phyloP scores from a whole-genome alignment of 2,888 invertebrate species.

The Allygus modestus region DNA sequence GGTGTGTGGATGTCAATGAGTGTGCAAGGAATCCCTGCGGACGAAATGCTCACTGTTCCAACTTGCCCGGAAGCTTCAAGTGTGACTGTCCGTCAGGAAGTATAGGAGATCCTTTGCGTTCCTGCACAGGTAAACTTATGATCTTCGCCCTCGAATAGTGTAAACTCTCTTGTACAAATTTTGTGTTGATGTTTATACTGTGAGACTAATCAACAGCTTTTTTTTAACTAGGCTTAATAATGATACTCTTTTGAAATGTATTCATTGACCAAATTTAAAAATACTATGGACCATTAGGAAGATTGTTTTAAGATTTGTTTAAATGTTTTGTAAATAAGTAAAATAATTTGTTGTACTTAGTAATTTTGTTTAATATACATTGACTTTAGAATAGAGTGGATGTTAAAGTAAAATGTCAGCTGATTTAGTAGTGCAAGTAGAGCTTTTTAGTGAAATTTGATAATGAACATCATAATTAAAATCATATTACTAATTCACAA shows the following conservation, averaged over 20 bases:
- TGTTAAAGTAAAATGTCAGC: not conserved
- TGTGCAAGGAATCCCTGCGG: conserved; percentile 88
- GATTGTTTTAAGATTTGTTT: not conserved
- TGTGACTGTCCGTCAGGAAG: conserved; percentile 91
- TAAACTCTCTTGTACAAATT: conserved; percentile 37
- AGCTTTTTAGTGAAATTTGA: not conserved
- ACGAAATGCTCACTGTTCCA: conserved; percentile 87
- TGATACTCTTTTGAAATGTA: not conserved
- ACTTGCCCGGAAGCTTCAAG: conserved; percentile 86
- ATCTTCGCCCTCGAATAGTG: not conserved
- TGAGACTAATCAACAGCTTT: no score
- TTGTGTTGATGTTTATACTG: not conserved
- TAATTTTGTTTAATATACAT: not conserved
- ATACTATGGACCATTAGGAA: conserved; percentile 27
- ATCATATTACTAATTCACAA: not conserved
- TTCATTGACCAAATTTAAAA: not conserved
- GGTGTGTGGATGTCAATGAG: conserved; percentile 87
- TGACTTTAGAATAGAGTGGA: not conserved
- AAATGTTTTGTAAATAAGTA: not conserved
- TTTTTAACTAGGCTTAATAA: not conserved
- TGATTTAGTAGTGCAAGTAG: not conserved
- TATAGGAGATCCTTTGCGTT: conserved; percentile 86
- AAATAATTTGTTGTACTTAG: not conserved
- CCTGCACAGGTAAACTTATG: conserved; percentile 83
- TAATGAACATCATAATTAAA: not conserved